phyloP scores from a whole-genome alignment of 1,140 invertebrate genomes.

The Nomia melanderi region DNA sequence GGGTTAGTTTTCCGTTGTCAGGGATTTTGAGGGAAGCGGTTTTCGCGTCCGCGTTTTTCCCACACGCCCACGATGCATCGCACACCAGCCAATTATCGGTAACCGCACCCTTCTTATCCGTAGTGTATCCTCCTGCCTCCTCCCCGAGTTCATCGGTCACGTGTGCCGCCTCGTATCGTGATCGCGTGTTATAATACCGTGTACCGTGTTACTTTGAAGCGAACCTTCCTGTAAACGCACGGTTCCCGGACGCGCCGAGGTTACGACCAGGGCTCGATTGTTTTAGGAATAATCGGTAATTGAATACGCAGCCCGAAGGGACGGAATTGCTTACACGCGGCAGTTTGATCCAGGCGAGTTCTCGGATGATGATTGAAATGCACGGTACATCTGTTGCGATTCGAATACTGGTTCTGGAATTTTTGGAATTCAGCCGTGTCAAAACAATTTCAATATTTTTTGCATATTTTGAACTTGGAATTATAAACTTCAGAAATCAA shows the following conservation, averaged over 20 bases:
- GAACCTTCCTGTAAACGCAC: neutral
- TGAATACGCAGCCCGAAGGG: conserved; percentile 2
- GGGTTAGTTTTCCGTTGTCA: no score
- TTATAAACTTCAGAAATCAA: no score
- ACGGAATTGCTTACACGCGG: no score
- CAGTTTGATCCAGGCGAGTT: no score
- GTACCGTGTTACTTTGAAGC: conserved; percentile 30
- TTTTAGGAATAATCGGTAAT: conserved; percentile 19
- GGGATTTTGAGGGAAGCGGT: neutral
- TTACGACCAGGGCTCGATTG: neutral
- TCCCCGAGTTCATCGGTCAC: neutral
- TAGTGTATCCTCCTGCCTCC: neutral
- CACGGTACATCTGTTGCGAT: no score
- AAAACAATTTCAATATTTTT: no score
- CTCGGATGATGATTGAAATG: no score
- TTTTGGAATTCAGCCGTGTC: no score
- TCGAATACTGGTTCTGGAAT: no score
- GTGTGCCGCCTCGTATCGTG: neutral
- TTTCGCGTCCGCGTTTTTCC: conserved; percentile 35
- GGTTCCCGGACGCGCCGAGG: neutral
- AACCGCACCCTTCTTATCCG: neutral
- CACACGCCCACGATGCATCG: neutral
- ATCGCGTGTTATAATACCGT: conserved; percentile 26
- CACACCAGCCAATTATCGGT: conserved; percentile 13
- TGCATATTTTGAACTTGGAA: no score